Percentiles rank a stretch among this genome's conserved stretches.
phyloP scores from a whole-genome alignment of 2,113 vertebrate species.

The Ellobius talpinus region DNA sequence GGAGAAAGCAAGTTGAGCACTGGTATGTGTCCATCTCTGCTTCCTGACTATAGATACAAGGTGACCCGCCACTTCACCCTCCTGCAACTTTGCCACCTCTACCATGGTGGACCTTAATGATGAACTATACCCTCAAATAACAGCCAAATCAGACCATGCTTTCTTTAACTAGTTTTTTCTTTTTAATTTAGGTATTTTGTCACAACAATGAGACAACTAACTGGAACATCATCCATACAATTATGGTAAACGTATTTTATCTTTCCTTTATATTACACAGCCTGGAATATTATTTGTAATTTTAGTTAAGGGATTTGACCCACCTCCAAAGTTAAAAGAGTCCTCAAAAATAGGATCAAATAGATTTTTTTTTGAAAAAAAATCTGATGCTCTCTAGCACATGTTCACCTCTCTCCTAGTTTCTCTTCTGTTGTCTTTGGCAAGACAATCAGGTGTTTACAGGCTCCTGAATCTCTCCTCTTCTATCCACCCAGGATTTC shows the following conservation, averaged over 20 bases:
- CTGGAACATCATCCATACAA: background rate
- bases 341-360: background rate
- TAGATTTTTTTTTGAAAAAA: background rate
- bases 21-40: fast-evolving
- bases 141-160: background rate
- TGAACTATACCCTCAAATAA: background rate
- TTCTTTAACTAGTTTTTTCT: background rate
- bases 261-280: background rate
- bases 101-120: background rate
- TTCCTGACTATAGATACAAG: background rate
- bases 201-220: background rate
- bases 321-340: background rate
- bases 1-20: background rate
- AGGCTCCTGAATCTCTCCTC: background rate
- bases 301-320: background rate
- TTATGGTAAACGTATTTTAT: background rate
- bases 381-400: constrained; percentile 8
- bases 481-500: background rate
- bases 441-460: background rate
- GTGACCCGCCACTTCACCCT: background rate
- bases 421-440: background rate
- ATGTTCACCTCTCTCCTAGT: background rate
- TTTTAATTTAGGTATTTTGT: background rate
- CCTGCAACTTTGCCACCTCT: background rate
- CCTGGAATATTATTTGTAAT: background rate